Evolutionary conservation across 2,113 vertebrate genomes (phyloP).

Genomic region (Petroica traversi): DNA sequence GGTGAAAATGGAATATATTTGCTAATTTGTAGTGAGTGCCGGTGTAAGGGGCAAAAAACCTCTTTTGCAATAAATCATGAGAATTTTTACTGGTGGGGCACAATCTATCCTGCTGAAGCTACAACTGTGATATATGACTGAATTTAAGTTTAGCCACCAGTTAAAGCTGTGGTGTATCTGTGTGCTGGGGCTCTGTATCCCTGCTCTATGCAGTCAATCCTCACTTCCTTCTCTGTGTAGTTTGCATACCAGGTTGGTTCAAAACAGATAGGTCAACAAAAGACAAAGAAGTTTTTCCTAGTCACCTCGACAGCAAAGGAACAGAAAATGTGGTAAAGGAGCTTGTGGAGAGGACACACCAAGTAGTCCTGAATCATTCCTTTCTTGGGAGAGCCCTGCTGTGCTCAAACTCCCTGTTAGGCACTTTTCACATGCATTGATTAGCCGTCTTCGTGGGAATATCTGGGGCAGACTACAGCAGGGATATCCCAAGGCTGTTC

Average conservation of each 20-base stretch:
- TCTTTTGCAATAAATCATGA: not conserved
- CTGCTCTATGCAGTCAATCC: rapidly evolving
- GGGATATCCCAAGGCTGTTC: not conserved
- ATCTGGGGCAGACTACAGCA: not conserved
- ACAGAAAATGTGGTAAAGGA: not conserved
- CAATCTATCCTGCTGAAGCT: not conserved
- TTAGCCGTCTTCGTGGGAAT: not conserved
- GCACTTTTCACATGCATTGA: not conserved
- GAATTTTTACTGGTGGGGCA: not conserved
- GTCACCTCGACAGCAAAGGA: not conserved
- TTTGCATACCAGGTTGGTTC: not conserved
- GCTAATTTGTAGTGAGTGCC: not conserved
- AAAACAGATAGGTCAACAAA: not conserved
- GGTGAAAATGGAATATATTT: not conserved
- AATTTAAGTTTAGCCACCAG: not conserved
- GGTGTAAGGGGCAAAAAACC: not conserved
- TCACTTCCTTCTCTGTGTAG: not conserved
- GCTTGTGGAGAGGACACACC: not conserved
- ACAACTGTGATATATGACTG: not conserved
- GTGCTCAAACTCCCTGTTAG: not conserved
- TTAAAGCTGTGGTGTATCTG: not conserved
- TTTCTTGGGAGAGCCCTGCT: not conserved
- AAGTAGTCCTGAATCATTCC: not conserved
- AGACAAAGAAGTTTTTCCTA: not conserved
- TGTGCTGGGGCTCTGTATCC: not conserved